Conservation (phyloP, 2,797 vertebrate species). For the Eupleurogrammus muticus region DNA sequence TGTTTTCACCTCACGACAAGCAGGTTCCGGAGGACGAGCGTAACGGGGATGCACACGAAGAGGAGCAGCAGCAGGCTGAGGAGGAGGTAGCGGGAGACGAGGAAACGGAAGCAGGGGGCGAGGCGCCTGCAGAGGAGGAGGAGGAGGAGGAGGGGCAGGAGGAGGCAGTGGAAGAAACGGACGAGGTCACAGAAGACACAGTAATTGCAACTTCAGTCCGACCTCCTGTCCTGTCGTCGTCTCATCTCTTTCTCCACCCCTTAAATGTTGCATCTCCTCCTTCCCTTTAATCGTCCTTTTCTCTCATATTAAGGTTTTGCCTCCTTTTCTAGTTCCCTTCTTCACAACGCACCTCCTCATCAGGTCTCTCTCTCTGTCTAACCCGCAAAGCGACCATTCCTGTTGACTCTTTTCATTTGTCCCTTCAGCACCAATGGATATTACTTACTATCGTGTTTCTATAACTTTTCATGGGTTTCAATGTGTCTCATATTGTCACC, state of each 20-base stretch:
- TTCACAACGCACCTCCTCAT: constrained; percentile 38
- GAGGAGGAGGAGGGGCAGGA: constrained; percentile 28
- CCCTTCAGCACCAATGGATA: constrained; percentile 26
- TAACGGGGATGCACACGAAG: constrained; percentile 70
- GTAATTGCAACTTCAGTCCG: constrained; percentile 68
- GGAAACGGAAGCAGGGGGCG: constrained; percentile 49
- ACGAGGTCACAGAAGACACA: constrained; percentile 73
- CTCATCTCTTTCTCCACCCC: constrained; percentile 38
- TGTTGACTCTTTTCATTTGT: constrained; percentile 11
- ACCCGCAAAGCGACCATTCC: constrained; percentile 34
- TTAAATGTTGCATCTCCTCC: constrained; percentile 33
- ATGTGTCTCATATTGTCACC: neutral
- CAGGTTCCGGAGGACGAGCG: constrained; percentile 72
- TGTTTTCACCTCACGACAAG: constrained; percentile 70
- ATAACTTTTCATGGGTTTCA: neutral
- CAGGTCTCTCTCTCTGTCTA: constrained; percentile 38
- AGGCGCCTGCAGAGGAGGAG: constrained; percentile 44
- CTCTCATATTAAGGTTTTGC: constrained; percentile 48
- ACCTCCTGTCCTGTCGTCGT: constrained; percentile 26
- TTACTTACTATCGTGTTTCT: constrained; percentile 31
- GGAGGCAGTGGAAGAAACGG: constrained; percentile 53
- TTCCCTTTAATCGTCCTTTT: constrained; percentile 32
- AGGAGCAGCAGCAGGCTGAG: constrained; percentile 58
- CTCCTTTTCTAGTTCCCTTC: constrained; percentile 34
- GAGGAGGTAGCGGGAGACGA: constrained; percentile 39